Conservation (phyloP, 2,888 invertebrate species). For the Aspidiotus rigidus region DNA sequence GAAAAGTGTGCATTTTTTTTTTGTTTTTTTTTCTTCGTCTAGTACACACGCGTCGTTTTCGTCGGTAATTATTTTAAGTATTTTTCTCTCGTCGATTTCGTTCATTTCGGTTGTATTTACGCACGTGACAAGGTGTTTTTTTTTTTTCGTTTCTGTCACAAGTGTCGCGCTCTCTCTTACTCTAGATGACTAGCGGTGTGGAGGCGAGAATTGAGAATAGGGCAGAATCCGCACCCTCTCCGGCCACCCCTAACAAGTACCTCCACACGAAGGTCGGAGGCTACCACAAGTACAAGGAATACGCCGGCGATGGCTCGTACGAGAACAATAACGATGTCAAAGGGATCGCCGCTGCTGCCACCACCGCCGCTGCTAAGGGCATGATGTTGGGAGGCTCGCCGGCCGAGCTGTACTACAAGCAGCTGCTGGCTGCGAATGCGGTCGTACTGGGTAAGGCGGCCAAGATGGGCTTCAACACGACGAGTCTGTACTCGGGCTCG, state of each 20-base stretch:
- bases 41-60: not conserved
- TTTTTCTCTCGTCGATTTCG: no score
- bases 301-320: slow-evolving; percentile 1
- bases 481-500: slow-evolving; percentile 23
- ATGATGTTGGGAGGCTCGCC: slow-evolving; percentile 27
- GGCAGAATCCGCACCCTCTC: slow-evolving; percentile 12
- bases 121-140: no score
- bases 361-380: slow-evolving; percentile 1
- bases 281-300: slow-evolving; percentile 21
- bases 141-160: no score
- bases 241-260: slow-evolving; percentile 18
- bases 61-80: no score
- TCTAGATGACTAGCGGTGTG: slow-evolving; percentile 1
- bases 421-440: slow-evolving; percentile 39
- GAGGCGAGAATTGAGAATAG: slow-evolving; percentile 8
- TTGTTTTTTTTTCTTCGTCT: not conserved
- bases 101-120: no score
- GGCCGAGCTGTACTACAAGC: slow-evolving; percentile 39
- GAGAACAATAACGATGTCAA: slow-evolving; percentile 19
- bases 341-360: no score
- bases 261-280: slow-evolving; percentile 7
- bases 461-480: slow-evolving; percentile 29
- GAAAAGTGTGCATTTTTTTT: not conserved
- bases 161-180: not conserved
- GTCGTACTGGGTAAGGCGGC: slow-evolving; percentile 37